Evolutionary conservation across 2,888 invertebrate genomes (phyloP).

Genomic region (Metalampra italica): DNA sequence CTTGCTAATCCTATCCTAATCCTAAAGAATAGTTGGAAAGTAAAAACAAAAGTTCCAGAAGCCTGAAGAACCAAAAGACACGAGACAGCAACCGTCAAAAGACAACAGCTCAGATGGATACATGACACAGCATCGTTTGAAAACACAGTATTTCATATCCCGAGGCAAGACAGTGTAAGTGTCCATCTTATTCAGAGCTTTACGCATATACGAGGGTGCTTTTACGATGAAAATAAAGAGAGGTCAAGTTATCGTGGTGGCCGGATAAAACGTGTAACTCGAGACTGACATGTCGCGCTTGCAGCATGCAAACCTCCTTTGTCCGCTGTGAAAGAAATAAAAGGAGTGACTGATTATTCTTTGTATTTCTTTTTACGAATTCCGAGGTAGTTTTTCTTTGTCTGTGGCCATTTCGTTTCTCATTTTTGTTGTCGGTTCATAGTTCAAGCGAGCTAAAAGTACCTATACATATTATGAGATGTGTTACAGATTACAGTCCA

Average conservation of each 20-base stretch:
- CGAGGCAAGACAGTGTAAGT: slow-evolving; percentile 47
- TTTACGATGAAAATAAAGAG: not conserved
- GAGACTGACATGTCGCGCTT: slow-evolving; percentile 51
- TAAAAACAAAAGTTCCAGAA: not conserved
- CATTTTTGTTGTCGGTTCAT: too few species aligned
- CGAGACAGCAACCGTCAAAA: slow-evolving; percentile 43
- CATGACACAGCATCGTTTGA: slow-evolving; percentile 41
- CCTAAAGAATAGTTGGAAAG: too few species aligned
- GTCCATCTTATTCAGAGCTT: slow-evolving; percentile 41
- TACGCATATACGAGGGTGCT: not conserved
- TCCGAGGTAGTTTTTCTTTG: not conserved
- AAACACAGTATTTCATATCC: slow-evolving; percentile 59
- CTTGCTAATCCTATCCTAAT: too few species aligned
- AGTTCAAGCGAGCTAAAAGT: too few species aligned
- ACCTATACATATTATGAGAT: too few species aligned
- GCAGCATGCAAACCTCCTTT: slow-evolving; percentile 55
- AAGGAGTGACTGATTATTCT: slow-evolving; percentile 62
- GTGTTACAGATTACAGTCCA: too few species aligned
- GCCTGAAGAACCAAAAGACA: slow-evolving; percentile 8
- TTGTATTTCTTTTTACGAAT: slow-evolving; percentile 33
- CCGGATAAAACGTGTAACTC: slow-evolving; percentile 43
- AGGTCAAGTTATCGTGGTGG: slow-evolving; percentile 40
- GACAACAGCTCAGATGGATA: slow-evolving; percentile 49
- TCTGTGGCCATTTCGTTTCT: not conserved
- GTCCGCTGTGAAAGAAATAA: slow-evolving; percentile 49